Conservation (phyloP, 1,140 invertebrate genomes). For the Portunus trituberculatus region DNA sequence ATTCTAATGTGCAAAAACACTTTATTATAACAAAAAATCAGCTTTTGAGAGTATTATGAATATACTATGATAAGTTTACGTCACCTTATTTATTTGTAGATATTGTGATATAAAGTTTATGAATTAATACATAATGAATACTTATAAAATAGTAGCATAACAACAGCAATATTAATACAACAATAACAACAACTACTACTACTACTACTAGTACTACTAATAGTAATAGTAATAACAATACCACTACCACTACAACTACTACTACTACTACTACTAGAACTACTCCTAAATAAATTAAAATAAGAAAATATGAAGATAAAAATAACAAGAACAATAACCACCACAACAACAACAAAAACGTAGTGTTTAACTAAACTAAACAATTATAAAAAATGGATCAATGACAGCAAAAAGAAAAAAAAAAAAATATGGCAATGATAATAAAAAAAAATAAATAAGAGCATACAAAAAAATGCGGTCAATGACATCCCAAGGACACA, state of each 20-base stretch:
- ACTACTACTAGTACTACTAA: constrained; percentile 13
- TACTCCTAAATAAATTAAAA: constrained; percentile 47
- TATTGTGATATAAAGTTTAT: not conserved
- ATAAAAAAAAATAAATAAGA: too few relatives aligned
- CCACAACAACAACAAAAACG: not conserved
- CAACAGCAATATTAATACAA: not conserved
- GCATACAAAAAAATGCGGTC: too few relatives aligned
- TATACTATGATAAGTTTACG: not conserved
- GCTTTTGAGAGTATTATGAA: too few relatives aligned
- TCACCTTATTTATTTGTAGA: not conserved
- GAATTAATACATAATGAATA: not conserved
- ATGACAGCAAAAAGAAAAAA: not conserved
- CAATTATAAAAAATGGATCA: not conserved
- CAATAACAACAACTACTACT: not conserved
- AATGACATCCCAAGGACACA: too few relatives aligned
- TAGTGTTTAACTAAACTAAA: not conserved
- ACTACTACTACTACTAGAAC: not conserved
- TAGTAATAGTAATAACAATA: not conserved
- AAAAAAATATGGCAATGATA: too few relatives aligned
- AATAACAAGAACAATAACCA: not conserved
- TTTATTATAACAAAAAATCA: too few relatives aligned
- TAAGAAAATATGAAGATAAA: not conserved
- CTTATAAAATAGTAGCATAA: not conserved
- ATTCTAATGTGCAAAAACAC: too few relatives aligned
- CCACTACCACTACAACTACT: not conserved